A percentile compares a stretch with the other conserved stretches of the same genome.
Conservation (phyloP, 2,797 vertebrate genomes). For the Alexandromys oeconomus region DNA sequence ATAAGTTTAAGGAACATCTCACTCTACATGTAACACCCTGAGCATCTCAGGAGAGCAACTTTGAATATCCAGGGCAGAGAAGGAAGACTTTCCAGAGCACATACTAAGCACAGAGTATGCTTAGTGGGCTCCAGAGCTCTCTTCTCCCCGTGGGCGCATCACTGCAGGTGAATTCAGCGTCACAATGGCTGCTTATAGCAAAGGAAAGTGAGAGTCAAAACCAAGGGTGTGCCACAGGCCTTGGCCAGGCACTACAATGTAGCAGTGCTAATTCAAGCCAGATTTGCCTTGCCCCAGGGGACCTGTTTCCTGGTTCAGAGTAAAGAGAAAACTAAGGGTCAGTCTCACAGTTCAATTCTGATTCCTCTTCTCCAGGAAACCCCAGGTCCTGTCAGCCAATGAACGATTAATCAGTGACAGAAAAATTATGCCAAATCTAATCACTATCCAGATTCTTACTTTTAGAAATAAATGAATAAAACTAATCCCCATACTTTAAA, state of each 20-base stretch:
- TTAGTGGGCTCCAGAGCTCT: neutral
- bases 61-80: neutral
- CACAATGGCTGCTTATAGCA: neutral
- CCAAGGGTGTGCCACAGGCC: neutral
- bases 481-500: neutral
- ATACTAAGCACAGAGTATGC: neutral
- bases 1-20: neutral
- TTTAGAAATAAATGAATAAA: neutral
- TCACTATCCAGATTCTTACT: neutral
- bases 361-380: neutral
- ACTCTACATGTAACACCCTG: neutral
- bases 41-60: neutral
- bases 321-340: accelerated
- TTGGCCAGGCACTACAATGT: neutral
- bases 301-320: neutral
- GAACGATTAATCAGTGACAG: slow-evolving; percentile 1
- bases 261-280: neutral
- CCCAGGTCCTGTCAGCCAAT: neutral
- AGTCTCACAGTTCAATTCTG: neutral
- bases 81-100: neutral
- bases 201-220: neutral
- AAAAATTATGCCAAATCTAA: neutral
- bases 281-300: neutral
- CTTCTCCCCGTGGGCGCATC: neutral
- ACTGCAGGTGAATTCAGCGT: neutral